Evolutionary conservation across 2,113 vertebrate species (phyloP), one percentile per base, ranked within the genome.

Genomic region (Columbina picui): DNA sequence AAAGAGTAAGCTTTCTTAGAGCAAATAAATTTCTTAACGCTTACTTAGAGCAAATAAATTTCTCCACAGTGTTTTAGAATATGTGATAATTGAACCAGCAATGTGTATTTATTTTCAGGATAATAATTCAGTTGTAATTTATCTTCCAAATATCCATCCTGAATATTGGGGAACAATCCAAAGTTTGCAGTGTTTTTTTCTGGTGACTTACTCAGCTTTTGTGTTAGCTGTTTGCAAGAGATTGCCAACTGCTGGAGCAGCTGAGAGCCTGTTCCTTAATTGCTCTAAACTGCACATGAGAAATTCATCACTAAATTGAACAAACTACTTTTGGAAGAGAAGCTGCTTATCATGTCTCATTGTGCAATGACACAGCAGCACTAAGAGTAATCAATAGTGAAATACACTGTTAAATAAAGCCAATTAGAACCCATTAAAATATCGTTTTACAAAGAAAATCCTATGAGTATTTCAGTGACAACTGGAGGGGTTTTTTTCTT

Each of bases 341-440:
- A 88, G 27, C 55, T 95, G 60, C 47, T 94, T 83, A 73, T 73
- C n/a, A 26, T 57, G 14, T 77, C 49, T 74, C 30, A 3, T 57
- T 71, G 36, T 83, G 34, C 56, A 92, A 22, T 63, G 85, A 15
- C 32, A 18, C 25, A 75, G 17, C 15, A 82, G 67, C 70, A 38
- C 30, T 57, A 68, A 27, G 71, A 76, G 60, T 67, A 93, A 96
- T 88, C 87, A 85, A 69, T 82, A 89, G 39, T 64, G 81, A 96
- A 82, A 84, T 75, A 78, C 2, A 32, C 12, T 61, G 55, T 84
- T 94, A 93, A 87, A 57, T 77, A 96, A 96, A 94, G 30, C 64
- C 70, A 96, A 43, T 87, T 85, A 95, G 43, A 90, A 79, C 22
- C 23, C 14, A 75, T 68, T 80, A 94, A 89, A 59, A 64, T 75